A percentile compares a stretch with the other conserved stretches of the same genome.
Evolutionary conservation across 1,140 invertebrate genomes (phyloP).

Genomic region (Euura saliciscinereae): DNA sequence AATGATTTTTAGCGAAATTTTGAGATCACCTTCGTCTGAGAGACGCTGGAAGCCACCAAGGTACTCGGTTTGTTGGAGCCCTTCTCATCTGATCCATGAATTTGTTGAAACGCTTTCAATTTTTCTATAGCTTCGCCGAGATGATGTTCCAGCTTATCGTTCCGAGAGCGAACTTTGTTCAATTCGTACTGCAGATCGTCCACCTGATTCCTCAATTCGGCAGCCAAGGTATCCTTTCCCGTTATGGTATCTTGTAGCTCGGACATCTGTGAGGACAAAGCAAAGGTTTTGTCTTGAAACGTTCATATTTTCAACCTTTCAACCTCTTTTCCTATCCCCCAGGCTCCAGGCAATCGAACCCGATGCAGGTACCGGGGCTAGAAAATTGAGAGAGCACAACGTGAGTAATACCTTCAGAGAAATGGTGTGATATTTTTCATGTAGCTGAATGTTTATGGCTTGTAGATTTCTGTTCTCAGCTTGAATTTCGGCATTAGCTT

Average conservation of each 20-base stretch:
- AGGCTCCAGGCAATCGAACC: too few relatives aligned
- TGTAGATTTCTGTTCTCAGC: constrained; percentile 91
- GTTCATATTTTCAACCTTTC: too few relatives aligned
- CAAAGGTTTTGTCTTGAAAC: too few relatives aligned
- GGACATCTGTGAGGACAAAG: constrained; percentile 67
- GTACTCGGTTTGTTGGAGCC: constrained; percentile 56
- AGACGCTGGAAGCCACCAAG: constrained; percentile 66
- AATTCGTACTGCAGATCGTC: constrained; percentile 95
- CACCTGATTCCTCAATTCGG: constrained; percentile 93
- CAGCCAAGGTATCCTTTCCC: constrained; percentile 90
- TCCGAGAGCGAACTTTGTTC: constrained; percentile 84
- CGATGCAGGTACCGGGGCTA: background rate
- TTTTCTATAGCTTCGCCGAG: constrained; percentile 89
- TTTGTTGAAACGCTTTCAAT: constrained; percentile 82
- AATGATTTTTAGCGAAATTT: background rate
- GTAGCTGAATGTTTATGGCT: constrained; percentile 89
- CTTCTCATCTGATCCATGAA: constrained; percentile 68
- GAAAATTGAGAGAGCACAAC: background rate
- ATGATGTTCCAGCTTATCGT: constrained; percentile 91
- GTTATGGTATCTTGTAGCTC: constrained; percentile 91
- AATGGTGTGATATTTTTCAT: constrained; percentile 92
- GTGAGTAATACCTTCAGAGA: constrained; percentile 73
- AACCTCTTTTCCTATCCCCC: too few relatives aligned
- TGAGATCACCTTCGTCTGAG: constrained; percentile 64
- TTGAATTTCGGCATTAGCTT: constrained; percentile 86